Evolutionary conservation across 2,888 invertebrate genomes (phyloP).

Genomic region (Tupiocoris notatus): DNA sequence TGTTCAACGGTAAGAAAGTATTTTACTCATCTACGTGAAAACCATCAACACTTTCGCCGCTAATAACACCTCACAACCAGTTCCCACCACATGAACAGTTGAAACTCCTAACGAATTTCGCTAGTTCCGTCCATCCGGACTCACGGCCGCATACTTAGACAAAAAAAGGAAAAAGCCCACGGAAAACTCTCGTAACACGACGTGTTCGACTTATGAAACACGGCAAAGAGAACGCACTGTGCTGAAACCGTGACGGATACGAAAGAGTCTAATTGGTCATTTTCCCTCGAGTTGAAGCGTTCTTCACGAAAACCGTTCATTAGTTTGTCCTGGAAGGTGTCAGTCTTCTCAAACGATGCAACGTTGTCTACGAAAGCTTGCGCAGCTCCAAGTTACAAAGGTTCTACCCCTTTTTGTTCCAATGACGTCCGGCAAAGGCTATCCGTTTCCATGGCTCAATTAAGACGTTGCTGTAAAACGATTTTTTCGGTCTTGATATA

Average conservation of each 20-base stretch:
- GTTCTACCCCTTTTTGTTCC: background rate
- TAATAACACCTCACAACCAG: background rate
- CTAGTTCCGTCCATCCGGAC: background rate
- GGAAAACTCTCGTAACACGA: background rate
- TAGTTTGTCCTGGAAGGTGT: background rate
- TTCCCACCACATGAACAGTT: background rate
- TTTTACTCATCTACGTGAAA: too few species aligned
- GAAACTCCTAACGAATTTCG: background rate
- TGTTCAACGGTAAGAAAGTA: too few species aligned
- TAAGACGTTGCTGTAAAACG: too few species aligned
- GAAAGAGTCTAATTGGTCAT: slow-evolving; percentile 10
- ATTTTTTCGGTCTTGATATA: too few species aligned
- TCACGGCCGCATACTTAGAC: background rate
- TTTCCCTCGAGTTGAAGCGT: background rate
- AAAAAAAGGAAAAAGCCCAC: background rate
- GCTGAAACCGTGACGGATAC: background rate
- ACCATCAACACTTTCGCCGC: background rate
- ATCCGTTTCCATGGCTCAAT: too few species aligned
- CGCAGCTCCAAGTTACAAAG: background rate
- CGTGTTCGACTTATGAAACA: background rate
- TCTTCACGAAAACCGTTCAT: slow-evolving; percentile 15
- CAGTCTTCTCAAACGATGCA: background rate
- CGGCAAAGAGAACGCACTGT: background rate
- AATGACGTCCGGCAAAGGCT: background rate
- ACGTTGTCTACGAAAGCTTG: background rate